Base-by-base conservation (phyloP, 1,140 invertebrate species). In the Heliconius hewitsoni region DNA sequence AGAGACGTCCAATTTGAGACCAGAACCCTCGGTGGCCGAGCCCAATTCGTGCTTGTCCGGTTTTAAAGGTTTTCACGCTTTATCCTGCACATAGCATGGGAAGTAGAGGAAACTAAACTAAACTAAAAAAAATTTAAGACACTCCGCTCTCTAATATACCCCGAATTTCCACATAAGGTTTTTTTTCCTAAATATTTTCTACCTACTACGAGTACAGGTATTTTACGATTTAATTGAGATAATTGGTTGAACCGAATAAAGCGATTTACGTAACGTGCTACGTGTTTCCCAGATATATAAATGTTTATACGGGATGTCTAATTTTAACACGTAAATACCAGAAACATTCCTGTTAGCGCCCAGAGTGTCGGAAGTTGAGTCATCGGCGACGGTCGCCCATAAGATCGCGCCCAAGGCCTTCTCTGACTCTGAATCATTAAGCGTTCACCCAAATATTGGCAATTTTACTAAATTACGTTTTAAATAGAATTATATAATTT, bases 361-460 rank as follows among this genome's bases (percentile, higher is more conserved):
- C 81, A 79, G 82, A 82, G 81, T 81, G 71, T 86, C 85, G 85
- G 85, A 90, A 88, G 83, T 78, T 89, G 87, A 87, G 72, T 90
- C 88, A 88, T 73, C 74, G 34, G 70, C 50, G 75, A 74, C 76
- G 74, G 74, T 79, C 78, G n/a, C 73, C 74, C 73, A 57, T 80
- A 74, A 70, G 74, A 39, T 42, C 74, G 71, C 71, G 50, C 46
- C 66, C 78, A 80, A 82, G 81, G 81, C 23, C 23, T 72, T 76
- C 39, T 19, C 16, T 30, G 30, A 19, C 72, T 55, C 39, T 82
- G 81, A 82, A 34, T 82, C 78, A 80, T 75, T 60, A 80, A 73
- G 52, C 71, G 70, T 77, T 77, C 66, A 77, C 72, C 75, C 73
- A 37, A 66, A 66, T 30, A 27, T 66, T 66, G 23, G 5, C 8